Percentiles rank a stretch among this genome's conserved stretches.
These are phyloP conservation scores for Saturnia japonica DNA, from an alignment of 2,888 invertebrate species.

Conservation along the genomic window DNA sequence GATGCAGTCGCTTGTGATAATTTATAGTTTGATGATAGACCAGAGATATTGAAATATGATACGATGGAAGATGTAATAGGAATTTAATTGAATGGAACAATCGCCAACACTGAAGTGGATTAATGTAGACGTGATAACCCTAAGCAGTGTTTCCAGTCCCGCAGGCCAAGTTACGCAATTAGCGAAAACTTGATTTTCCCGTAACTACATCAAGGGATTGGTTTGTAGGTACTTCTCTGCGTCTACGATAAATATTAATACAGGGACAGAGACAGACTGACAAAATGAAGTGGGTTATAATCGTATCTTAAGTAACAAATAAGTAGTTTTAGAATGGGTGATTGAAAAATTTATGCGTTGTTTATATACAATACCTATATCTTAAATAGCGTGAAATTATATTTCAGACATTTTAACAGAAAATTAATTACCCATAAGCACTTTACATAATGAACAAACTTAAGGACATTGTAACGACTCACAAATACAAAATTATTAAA, in stretches of 20 bases:
- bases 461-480: too few relatives aligned
- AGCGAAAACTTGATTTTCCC: conserved; percentile 42
- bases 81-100: too few relatives aligned
- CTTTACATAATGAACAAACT: too few relatives aligned
- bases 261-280: not conserved
- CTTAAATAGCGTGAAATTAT: too few relatives aligned
- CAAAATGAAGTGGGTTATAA: not conserved
- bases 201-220: conserved; percentile 33
- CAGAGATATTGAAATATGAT: not conserved
- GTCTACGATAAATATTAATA: conserved; percentile 15
- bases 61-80: not conserved
- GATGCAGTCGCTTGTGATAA: not conserved
- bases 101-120: too few relatives aligned
- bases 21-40: not conserved
- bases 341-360: too few relatives aligned
- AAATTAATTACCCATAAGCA: too few relatives aligned
- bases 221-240: conserved; percentile 26
- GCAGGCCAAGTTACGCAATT: conserved; percentile 38
- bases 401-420: too few relatives aligned
- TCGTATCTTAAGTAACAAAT: not conserved
- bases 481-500: too few relatives aligned
- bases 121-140: conserved; percentile 16
- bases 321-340: too few relatives aligned
- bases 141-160: conserved; percentile 21
- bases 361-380: too few relatives aligned